A percentile compares a stretch with the other conserved stretches of the same genome.
phyloP scores from a whole-genome alignment of 2,888 invertebrate species.

The Pyralis farinalis region DNA sequence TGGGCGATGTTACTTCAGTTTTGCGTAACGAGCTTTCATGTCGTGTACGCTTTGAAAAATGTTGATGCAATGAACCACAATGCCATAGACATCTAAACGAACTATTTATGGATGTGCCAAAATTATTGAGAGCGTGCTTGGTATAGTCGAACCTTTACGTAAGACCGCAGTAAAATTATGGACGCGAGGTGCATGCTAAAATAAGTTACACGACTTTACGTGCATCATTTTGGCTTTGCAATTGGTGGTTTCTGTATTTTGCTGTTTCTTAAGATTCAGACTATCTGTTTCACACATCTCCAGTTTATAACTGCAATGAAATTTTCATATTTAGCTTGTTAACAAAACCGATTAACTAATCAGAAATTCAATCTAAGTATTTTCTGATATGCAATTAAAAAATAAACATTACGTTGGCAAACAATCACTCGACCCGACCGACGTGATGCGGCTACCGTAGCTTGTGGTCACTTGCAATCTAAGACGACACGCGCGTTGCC shows the following conservation, averaged over 20 bases:
- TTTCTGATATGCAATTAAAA: too few relatives aligned
- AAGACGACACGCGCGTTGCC: too few relatives aligned
- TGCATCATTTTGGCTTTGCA: neutral
- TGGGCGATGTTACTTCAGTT: slow-evolving; percentile 24
- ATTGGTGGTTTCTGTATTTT: neutral
- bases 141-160: slow-evolving; percentile 32
- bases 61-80: slow-evolving; percentile 34
- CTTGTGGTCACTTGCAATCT: too few relatives aligned
- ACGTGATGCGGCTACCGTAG: too few relatives aligned
- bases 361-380: too few relatives aligned
- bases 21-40: slow-evolving; percentile 31
- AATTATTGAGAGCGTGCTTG: slow-evolving; percentile 24
- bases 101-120: slow-evolving; percentile 24
- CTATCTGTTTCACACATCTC: too few relatives aligned
- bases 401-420: too few relatives aligned
- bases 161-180: slow-evolving; percentile 32
- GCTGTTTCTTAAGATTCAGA: neutral
- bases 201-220: neutral
- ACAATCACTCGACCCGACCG: too few relatives aligned
- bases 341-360: too few relatives aligned
- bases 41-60: slow-evolving; percentile 14
- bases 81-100: slow-evolving; percentile 28
- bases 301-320: too few relatives aligned
- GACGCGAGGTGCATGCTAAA: slow-evolving; percentile 36
- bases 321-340: too few relatives aligned